A percentile compares a stretch with the other conserved stretches of the same genome.
Evolutionary conservation across 2,797 vertebrate species (phyloP).

Genomic region (Falco novaeseelandiae): DNA sequence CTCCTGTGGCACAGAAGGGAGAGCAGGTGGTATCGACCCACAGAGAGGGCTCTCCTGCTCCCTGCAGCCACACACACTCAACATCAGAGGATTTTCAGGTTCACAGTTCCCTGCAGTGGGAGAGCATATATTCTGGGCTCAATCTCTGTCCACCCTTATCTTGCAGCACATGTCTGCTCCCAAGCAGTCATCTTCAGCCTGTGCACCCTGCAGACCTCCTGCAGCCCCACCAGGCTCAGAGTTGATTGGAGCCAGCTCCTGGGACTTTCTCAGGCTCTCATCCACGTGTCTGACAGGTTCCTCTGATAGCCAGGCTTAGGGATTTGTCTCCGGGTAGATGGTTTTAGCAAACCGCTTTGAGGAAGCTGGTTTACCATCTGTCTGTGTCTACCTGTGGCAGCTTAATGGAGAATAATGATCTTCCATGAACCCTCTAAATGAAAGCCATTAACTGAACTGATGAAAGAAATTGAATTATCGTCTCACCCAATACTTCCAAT

Average conservation of each 20-base stretch:
- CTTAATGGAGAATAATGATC: conserved; percentile 51
- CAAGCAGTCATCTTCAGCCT: background rate
- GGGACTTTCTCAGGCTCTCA: background rate
- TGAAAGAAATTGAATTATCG: conserved; percentile 29
- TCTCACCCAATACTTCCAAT: conserved; percentile 8
- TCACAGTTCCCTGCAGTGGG: background rate
- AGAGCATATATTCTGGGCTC: background rate
- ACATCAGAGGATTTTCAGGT: background rate
- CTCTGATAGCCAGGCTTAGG: background rate
- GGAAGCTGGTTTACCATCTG: background rate
- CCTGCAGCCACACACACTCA: background rate
- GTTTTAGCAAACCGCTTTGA: background rate
- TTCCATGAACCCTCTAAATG: background rate
- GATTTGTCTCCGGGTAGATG: background rate
- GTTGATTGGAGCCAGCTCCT: background rate
- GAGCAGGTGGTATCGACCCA: accelerated
- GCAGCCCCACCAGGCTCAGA: background rate
- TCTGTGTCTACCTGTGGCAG: conserved; percentile 16
- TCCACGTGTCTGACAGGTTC: background rate
- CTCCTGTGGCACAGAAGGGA: background rate
- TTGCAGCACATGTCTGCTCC: background rate
- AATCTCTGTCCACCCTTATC: background rate
- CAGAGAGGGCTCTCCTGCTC: background rate
- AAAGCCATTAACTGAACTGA: conserved; percentile 37
- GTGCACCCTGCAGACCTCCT: background rate